Evolutionary conservation across 1,140 invertebrate genomes (phyloP), one percentile per base, ranked within the genome.

Genomic region (Triops longicaudatus): DNA sequence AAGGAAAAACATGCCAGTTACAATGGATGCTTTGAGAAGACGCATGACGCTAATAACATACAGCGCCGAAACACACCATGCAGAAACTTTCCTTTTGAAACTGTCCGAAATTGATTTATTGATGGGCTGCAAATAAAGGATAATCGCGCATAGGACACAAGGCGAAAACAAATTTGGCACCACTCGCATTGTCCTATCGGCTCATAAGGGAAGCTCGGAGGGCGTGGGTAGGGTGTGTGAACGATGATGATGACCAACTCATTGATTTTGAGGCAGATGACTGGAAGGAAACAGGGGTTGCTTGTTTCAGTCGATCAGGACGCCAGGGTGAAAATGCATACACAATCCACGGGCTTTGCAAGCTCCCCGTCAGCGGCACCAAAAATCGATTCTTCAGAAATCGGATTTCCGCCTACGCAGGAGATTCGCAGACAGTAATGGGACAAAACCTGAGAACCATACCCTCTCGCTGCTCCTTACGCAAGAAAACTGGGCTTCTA

Each of bases 241-340:
- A 37, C 31, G 31, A 63, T 14, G 50, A 63, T 63, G 50, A 63
- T 22, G 50, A 63, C 50, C 50, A 63, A 22, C 17, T 22, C 50
- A 63, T 63, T 63, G 50, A 63, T 63, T 22, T 63, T 22, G 7
- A 22, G 0, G 17, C 50, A 17, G 50, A 63, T 22, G 50, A 63
- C n/a, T 63, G 50, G 50, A 63, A 63, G 22, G 14, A 63, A 63
- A 63, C 17, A 63, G 14, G 50, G 50, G 50, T 22, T 63, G 22
- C 50, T 63, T 63, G 50, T 63, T 63, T 63, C 50, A 63, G 50
- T 63, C 50, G 50, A 63, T 63, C 50, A 63, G 50, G 17, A 63
- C 50, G 7, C 17, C 22, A 63, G 22, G 50, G 50, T 17, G 50
- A 22, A 63, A 63, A 63, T 22, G 14, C 50, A 37, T 7, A 37